Evolutionary conservation across 2,113 vertebrate species (phyloP).

Genomic region (Hipposideros armiger): DNA sequence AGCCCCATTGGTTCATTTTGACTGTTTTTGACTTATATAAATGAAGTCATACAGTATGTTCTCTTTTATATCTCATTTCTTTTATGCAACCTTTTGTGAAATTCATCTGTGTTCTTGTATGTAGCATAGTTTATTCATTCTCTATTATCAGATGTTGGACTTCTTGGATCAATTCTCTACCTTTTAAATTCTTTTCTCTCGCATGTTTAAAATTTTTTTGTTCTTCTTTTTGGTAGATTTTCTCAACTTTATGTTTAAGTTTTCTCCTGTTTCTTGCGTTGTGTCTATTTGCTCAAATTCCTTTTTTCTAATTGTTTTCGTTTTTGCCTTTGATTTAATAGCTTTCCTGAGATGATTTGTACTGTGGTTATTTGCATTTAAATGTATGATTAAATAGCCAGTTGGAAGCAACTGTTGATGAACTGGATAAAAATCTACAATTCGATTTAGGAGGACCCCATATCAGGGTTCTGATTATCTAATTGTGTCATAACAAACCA

Average conservation of each 20-base stretch:
- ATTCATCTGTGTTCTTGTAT: not conserved
- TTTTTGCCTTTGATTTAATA: not conserved
- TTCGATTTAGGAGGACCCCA: not conserved
- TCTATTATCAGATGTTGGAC: not conserved
- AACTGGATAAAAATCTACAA: not conserved
- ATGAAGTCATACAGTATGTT: not conserved
- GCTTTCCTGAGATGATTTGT: not conserved
- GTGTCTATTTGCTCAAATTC: not conserved
- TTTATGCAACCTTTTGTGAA: not conserved
- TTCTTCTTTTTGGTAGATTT: not conserved
- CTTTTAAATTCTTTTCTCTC: not conserved
- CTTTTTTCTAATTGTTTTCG: not conserved
- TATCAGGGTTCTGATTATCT: not conserved
- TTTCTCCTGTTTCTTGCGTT: not conserved
- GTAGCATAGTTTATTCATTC: not conserved
- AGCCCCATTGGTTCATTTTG: not conserved
- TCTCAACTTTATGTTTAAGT: not conserved
- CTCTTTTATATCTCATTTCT: not conserved
- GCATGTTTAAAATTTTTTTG: not conserved
- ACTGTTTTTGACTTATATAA: not conserved
- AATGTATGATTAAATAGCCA: not conserved
- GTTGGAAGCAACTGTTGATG: not conserved
- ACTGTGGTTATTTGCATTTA: not conserved
- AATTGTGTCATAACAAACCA: not conserved
- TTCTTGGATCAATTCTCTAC: not conserved